A percentile compares a stretch with the other conserved stretches of the same genome.
Evolutionary conservation across 2,888 invertebrate species (phyloP).

Genomic region (Lagria hirta): DNA sequence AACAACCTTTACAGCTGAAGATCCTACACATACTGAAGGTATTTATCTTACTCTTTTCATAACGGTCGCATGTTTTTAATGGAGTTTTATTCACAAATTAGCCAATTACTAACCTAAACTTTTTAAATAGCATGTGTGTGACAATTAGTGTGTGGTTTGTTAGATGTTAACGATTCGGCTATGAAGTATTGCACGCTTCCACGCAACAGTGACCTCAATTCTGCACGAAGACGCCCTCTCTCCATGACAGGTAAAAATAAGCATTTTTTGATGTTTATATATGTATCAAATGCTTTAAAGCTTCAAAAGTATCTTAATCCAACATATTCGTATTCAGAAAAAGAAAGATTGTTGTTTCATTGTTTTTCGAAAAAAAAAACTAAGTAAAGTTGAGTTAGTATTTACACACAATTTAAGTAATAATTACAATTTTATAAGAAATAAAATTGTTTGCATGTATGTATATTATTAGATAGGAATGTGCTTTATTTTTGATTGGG

Average conservation of each 20-base stretch:
- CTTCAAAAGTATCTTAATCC: no score
- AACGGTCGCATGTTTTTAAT: conserved; percentile 4
- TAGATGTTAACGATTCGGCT: conserved; percentile 58
- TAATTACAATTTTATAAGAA: no score
- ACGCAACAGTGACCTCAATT: conserved; percentile 58
- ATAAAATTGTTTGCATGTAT: no score
- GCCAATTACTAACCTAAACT: conserved; percentile 9
- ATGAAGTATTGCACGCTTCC: conserved; percentile 59
- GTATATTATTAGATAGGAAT: no score
- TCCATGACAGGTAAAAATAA: conserved; percentile 61
- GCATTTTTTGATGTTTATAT: conserved; percentile 5
- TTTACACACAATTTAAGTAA: no score
- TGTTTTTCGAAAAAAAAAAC: no score
- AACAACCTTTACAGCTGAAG: conserved; percentile 67
- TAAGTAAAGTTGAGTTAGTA: no score
- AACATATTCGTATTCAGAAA: no score
- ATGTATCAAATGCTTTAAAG: no score
- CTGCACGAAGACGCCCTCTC: conserved; percentile 60
- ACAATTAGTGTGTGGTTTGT: conserved; percentile 47
- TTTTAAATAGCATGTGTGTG: conserved; percentile 44
- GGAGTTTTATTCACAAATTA: no score
- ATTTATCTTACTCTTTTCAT: conserved; percentile 13
- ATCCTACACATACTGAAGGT: conserved; percentile 46
- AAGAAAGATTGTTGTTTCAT: no score
- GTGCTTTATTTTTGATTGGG: no score